Percentiles rank a stretch among this genome's conserved stretches.
phyloP scores from a whole-genome alignment of 2,113 vertebrate species.

The Menidia beryllina region DNA sequence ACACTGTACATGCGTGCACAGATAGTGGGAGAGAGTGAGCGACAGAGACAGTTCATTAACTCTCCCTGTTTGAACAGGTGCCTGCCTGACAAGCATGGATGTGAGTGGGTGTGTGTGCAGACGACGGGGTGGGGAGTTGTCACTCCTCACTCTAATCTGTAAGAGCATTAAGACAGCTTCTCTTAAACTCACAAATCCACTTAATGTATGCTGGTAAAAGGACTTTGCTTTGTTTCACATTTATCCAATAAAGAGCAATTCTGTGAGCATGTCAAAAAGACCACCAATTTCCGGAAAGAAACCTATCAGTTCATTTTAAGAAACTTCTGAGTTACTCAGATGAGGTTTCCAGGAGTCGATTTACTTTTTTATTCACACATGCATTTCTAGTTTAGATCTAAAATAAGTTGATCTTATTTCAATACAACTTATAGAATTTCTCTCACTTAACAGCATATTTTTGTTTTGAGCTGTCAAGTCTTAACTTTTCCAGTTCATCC shows the following conservation, averaged over 20 bases:
- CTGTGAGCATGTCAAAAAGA: neutral
- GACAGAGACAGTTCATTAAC: conserved; percentile 69
- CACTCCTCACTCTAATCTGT: conserved; percentile 51
- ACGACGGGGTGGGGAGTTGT: conserved; percentile 37
- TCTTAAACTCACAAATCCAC: conserved; percentile 36
- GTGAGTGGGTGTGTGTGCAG: conserved; percentile 25
- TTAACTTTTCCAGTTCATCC: neutral
- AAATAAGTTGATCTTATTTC: no score
- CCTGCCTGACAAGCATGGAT: conserved; percentile 56
- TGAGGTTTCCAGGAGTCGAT: neutral
- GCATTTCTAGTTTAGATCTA: no score
- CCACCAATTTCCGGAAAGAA: neutral
- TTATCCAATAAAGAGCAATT: neutral
- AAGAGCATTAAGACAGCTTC: conserved; percentile 44
- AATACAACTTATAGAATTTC: no score
- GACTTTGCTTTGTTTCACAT: conserved; percentile 18
- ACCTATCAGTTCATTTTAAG: neutral
- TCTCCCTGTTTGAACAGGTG: conserved; percentile 82
- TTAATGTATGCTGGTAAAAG: conserved; percentile 2
- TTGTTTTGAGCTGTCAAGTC: no score
- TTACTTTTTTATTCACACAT: no score
- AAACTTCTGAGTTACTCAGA: neutral
- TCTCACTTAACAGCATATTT: neutral
- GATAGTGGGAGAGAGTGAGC: conserved; percentile 8
- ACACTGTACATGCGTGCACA: conserved; percentile 27